A percentile compares a stretch with the other conserved stretches of the same genome.
Evolutionary conservation across 2,113 vertebrate species (phyloP).

Genomic region (Murina feae): DNA sequence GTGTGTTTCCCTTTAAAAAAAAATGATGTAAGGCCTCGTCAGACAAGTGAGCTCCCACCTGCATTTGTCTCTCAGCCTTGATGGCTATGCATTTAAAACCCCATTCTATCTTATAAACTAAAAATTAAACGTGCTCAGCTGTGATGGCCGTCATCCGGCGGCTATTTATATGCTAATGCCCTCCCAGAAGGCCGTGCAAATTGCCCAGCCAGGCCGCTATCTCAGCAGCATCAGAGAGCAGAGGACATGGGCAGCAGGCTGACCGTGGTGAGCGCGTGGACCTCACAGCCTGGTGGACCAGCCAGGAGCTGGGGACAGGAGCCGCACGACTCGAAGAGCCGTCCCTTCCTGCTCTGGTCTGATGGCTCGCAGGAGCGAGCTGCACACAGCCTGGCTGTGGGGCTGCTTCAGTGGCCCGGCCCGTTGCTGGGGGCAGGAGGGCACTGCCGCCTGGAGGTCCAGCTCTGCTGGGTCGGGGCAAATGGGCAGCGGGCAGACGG

Average conservation of each 20-base stretch:
- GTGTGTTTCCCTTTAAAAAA: conserved; percentile 87
- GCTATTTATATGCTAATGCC: conserved; percentile 99
- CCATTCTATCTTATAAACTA: conserved; percentile 99
- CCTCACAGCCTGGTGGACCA: neutral
- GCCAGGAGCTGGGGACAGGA: neutral
- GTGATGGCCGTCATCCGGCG: conserved; percentile 95
- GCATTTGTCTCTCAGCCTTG: conserved; percentile 98
- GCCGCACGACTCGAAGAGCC: neutral
- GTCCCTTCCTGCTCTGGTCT: neutral
- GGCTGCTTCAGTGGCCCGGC: rapidly evolving
- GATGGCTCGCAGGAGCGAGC: too few species aligned
- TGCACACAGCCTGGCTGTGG: neutral
- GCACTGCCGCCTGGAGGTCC: neutral
- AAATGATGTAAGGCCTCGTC: conserved; percentile 89
- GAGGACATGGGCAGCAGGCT: conserved; percentile 66
- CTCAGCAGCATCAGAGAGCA: conserved; percentile 66
- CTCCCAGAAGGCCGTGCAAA: conserved; percentile 96
- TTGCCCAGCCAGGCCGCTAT: conserved; percentile 91
- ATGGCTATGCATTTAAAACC: conserved; percentile 97
- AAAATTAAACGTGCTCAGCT: conserved; percentile 99
- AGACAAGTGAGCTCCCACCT: conserved; percentile 94
- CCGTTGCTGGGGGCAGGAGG: neutral
- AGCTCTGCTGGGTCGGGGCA: neutral
- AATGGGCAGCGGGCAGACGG: neutral
- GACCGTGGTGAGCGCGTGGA: conserved; percentile 22